Conservation (phyloP, 2,888 invertebrate genomes). For the Drepana falcataria region DNA sequence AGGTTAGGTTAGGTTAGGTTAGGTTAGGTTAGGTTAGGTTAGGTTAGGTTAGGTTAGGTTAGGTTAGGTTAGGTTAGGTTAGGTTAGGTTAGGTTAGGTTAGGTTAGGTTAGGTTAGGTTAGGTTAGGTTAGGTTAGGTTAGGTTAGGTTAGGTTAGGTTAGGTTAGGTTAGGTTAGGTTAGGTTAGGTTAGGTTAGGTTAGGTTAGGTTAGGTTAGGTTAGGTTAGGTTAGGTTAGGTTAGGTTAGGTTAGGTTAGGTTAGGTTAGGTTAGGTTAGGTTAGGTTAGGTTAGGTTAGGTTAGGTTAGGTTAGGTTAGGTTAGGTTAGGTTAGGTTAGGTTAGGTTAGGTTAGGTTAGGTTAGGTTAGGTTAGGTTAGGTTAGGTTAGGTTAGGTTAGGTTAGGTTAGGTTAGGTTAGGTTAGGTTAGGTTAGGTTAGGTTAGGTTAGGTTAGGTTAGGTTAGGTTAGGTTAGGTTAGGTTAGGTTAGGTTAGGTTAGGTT, state of each 20-base stretch:
- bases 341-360: conserved; percentile 20
- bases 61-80: conserved; percentile 8
- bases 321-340: conserved; percentile 13
- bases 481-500: conserved; percentile 12
- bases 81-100: conserved; percentile 10
- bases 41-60: conserved; percentile 10
- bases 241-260: conserved; percentile 13
- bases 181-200: conserved; percentile 12
- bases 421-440: conserved; percentile 19
- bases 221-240: conserved; percentile 16
- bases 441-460: conserved; percentile 16
- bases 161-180: conserved; percentile 10
- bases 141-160: conserved; percentile 9
- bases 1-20: conserved; percentile 9
- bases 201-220: conserved; percentile 12
- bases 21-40: conserved; percentile 10
- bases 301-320: conserved; percentile 11
- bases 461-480: conserved; percentile 16
- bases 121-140: conserved; percentile 12
- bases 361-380: conserved; percentile 18
- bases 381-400: conserved; percentile 14
- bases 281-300: conserved; percentile 11
- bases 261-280: conserved; percentile 14
- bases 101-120: conserved; percentile 8
- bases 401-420: conserved; percentile 16